Conservation (phyloP, 2,888 invertebrate genomes). For the Spodoptera littoralis region DNA sequence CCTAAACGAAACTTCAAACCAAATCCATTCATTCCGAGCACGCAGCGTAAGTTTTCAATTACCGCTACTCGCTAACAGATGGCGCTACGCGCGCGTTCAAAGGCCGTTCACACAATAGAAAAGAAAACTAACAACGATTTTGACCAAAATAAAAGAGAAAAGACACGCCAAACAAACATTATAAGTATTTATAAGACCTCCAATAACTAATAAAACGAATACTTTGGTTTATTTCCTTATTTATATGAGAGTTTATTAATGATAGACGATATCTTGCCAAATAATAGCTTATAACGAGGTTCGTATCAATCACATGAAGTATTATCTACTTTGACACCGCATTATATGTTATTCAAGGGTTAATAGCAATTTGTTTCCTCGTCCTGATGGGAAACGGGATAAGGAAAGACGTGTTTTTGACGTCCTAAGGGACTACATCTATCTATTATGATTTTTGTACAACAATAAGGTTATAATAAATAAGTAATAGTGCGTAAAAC, state of each 20-base stretch:
- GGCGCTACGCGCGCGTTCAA: conserved; percentile 64
- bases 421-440: conserved; percentile 15
- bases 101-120: conserved; percentile 23
- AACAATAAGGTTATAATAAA: conserved; percentile 6
- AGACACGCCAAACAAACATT: conserved; percentile 43
- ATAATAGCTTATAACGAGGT: conserved; percentile 24
- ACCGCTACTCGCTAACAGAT: conserved; percentile 74
- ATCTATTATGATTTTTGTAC: conserved; percentile 19
- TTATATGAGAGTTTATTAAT: conserved; percentile 38
- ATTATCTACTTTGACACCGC: conserved; percentile 39
- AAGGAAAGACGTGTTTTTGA: conserved; percentile 26
- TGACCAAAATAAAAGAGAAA: conserved; percentile 24
- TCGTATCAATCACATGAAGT: conserved; percentile 31
- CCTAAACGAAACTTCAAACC: conserved; percentile 50
- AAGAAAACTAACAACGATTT: conserved; percentile 16
- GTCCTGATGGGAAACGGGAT: conserved; percentile 20
- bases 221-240: conserved; percentile 26
- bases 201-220: conserved; percentile 45
- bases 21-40: conserved; percentile 17
- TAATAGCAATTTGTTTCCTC: conserved; percentile 46
- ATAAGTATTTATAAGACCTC: conserved; percentile 48
- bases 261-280: conserved; percentile 25
- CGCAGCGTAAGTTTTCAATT: conserved; percentile 45
- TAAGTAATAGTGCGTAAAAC: conserved; percentile 20
- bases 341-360: conserved; percentile 49